Evolutionary conservation across 2,888 invertebrate genomes (phyloP).

Genomic region (Ophion slaviceki): DNA sequence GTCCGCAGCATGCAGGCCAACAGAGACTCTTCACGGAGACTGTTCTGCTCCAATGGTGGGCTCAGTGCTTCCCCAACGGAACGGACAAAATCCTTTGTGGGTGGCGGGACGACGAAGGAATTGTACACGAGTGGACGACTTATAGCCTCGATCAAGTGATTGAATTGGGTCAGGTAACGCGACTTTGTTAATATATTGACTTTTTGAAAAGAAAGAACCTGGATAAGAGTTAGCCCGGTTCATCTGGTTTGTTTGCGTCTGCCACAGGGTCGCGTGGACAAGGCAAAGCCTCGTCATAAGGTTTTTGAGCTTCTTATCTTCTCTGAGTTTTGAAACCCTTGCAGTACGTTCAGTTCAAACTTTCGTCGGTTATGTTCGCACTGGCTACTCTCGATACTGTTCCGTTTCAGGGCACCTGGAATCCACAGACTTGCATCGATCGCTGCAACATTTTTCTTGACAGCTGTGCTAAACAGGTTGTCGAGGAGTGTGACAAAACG

Average conservation of each 20-base stretch:
- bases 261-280: background rate
- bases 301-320: background rate
- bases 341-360: too few relatives aligned
- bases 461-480: too few relatives aligned
- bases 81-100: conserved; percentile 89
- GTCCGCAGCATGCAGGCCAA: conserved; percentile 81
- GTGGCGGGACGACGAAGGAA: conserved; percentile 88
- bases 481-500: conserved; percentile 66
- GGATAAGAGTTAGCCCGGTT: background rate
- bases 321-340: conserved; percentile 42
- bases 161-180: conserved; percentile 82
- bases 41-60: conserved; percentile 90
- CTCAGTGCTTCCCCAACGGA: conserved; percentile 90
- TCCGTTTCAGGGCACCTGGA: conserved; percentile 82
- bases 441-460: conserved; percentile 87
- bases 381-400: background rate
- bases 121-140: conserved; percentile 86
- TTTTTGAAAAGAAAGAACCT: background rate
- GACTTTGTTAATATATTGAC: background rate
- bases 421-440: conserved; percentile 87
- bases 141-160: conserved; percentile 85
- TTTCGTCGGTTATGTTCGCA: conserved; percentile 82
- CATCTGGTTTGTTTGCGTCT: background rate
- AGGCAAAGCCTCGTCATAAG: background rate
- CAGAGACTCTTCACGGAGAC: conserved; percentile 84